Base-by-base conservation (phyloP, 2,888 invertebrate species). In the Dichetophora obliterata region DNA sequence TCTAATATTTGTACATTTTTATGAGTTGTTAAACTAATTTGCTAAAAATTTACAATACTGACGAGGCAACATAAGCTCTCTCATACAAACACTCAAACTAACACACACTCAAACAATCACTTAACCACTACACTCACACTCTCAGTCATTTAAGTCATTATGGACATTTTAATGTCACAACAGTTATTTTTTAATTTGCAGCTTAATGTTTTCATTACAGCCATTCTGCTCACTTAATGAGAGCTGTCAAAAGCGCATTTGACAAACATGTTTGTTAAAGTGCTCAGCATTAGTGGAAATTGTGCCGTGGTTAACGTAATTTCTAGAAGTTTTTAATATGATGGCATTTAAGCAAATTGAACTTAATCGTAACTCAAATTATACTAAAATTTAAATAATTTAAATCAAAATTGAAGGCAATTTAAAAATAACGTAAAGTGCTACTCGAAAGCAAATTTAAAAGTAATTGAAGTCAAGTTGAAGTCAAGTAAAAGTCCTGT, bases 31-130 rank as follows among this genome's bases (percentile, higher is more conserved):
- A 68, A 68, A 50, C 59, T 68, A 68, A 43, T 27, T 66, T 43
- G 54, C n/a, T 16, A 8, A 34, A 43, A 27, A 73, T 77, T 78
- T 76, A 75, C 77, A 77, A 37, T 54, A 66, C 34, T 11, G 31
- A 54, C 3, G 19, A 54, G 8, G 11, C 19, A 54, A 8, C 6
- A 9, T 54, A n/a, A 54, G 22, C 54, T 16, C 19, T 19, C 54
- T 54, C 19, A 54, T 2, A 54, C 19, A 52, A 1, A 19, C 8
- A 5, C 1, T 16, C 6, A 19, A 2, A 2, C 19, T 1, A 43
- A 37, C 14, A 19, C 19, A 19, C 22, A n/a, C n/a, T 16, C 54
- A 54, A n/a, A 54, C 1, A 6, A 6, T 3, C 9, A 54, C 6
- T 54, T 19, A 19, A 3, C 1, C 11, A 11, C 19, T 9, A 3